These are phyloP conservation scores for Metaphire vulgaris DNA, from an alignment of 1,140 invertebrate genomes.

Conservation along the genomic window DNA sequence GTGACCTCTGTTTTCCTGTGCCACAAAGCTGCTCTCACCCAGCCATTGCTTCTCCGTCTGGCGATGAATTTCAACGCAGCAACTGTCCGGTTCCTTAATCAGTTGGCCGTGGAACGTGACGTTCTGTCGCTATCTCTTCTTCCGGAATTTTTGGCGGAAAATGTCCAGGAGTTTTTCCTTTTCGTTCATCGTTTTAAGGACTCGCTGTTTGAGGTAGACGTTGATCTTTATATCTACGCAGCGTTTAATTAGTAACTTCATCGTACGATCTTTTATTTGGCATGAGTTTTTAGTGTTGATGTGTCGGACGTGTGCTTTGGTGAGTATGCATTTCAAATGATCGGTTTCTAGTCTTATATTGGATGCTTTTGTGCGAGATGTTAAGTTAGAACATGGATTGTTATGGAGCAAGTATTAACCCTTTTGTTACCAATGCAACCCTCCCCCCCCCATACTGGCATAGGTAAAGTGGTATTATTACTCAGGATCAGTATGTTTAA, in stretches of 20 bases:
- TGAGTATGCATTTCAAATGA: no score
- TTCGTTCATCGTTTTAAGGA: slow-evolving; percentile 62
- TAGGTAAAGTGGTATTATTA: no score
- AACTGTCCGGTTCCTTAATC: slow-evolving; percentile 75
- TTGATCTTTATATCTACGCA: not conserved
- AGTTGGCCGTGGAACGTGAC: slow-evolving; percentile 59
- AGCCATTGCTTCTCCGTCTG: slow-evolving; percentile 63
- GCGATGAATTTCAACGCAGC: slow-evolving; percentile 70
- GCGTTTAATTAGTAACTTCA: slow-evolving; percentile 1
- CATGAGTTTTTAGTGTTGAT: not conserved
- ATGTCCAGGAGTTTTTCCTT: slow-evolving; percentile 71
- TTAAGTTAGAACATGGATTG: no score
- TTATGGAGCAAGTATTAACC: no score
- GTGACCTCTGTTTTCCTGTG: slow-evolving; percentile 50
- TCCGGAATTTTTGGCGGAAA: slow-evolving; percentile 84
- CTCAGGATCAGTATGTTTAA: no score
- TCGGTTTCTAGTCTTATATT: no score
- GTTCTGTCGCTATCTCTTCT: slow-evolving; percentile 61
- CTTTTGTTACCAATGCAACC: no score
- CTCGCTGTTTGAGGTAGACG: slow-evolving; percentile 43
- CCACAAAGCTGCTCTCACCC: slow-evolving; percentile 63
- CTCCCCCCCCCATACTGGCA: no score
- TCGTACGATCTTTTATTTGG: not conserved
- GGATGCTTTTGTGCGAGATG: no score
- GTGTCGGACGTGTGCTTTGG: not conserved